Percentiles rank a stretch among this genome's conserved stretches.
These are phyloP conservation scores for Dichetophora obliterata DNA, from an alignment of 2,888 invertebrate species.

Conservation along the genomic window DNA sequence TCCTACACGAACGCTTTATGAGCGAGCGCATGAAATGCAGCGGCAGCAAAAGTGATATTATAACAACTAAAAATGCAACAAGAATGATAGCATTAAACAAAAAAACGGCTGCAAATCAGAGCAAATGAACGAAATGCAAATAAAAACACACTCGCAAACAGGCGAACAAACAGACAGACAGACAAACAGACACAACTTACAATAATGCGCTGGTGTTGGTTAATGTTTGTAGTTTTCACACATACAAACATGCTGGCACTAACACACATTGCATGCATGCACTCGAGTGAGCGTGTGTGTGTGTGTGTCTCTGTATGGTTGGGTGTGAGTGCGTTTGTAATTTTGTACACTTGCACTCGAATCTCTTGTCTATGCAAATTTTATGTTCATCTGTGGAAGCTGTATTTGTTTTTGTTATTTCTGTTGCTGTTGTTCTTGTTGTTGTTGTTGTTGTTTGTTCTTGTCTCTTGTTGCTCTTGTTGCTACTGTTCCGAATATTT, in stretches of 20 bases:
- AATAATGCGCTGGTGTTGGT: neutral
- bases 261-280: no score
- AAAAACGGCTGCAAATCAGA: neutral
- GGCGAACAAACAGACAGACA: neutral
- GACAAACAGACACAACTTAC: neutral
- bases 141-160: neutral
- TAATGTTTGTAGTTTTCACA: neutral
- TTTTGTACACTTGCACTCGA: slow-evolving; percentile 9
- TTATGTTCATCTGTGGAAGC: slow-evolving; percentile 37
- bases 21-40: slow-evolving; percentile 10
- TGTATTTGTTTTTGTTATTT: slow-evolving; percentile 12
- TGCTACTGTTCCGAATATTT: slow-evolving; percentile 31
- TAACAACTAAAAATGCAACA: neutral
- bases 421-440: neutral
- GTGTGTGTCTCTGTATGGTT: neutral
- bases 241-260: neutral
- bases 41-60: neutral
- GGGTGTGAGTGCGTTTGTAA: neutral
- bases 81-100: neutral
- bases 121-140: neutral
- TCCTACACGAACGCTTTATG: neutral
- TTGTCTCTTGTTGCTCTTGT: slow-evolving; percentile 22
- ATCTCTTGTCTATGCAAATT: slow-evolving; percentile 43
- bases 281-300: neutral
- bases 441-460: neutral